Evolutionary conservation across 2,888 invertebrate genomes (phyloP), one percentile per base, ranked within the genome.

Genomic region (Sclerodermus sp.): DNA sequence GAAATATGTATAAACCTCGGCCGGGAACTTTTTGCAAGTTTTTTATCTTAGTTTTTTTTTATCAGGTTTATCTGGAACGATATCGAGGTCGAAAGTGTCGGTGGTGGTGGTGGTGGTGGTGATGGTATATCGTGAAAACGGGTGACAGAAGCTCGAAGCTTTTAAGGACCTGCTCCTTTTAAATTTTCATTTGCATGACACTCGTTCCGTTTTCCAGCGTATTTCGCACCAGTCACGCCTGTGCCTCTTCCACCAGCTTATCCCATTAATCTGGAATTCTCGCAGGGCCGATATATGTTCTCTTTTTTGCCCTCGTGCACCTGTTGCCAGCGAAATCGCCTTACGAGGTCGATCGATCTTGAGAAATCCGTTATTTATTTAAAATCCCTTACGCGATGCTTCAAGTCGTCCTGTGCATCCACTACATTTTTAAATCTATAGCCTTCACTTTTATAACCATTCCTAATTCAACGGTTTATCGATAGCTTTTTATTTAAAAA

Each of bases 321-420:
- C 67, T 67, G 68, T 67, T 67, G 67, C 68, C 56, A 59, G 32
- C 47, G 42, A 55, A 57, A 59, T 56, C 57, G 51, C 44, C 52
- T 55, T 42, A 40, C 54, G 41, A 34, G 49, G 23, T 37, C 61
- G 57, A 60, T 60, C 48, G 57, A 57, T 48, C 48, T 45, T 41
- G 30, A 42, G 37, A 44, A 37, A 49, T 18, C 38, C 15, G 55
- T 55, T 60, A 60, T 61, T 57, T 61, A 61, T 61, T 58, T 61
- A 61, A 61, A 50, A 50, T 43, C 46, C 8, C 30, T 39, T 12
- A 16, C 30, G 14, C 31, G 15, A 31, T 23, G 23, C 23, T 5
- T 8, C 23, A 3, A 8, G 23, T 23, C 23, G 8, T 23, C n/a
- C n/a, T 23, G 23, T 23, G 8, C 4, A 8, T 23, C 8, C 23